Conservation (phyloP, 2,113 vertebrate species). For the Morone saxatilis region DNA sequence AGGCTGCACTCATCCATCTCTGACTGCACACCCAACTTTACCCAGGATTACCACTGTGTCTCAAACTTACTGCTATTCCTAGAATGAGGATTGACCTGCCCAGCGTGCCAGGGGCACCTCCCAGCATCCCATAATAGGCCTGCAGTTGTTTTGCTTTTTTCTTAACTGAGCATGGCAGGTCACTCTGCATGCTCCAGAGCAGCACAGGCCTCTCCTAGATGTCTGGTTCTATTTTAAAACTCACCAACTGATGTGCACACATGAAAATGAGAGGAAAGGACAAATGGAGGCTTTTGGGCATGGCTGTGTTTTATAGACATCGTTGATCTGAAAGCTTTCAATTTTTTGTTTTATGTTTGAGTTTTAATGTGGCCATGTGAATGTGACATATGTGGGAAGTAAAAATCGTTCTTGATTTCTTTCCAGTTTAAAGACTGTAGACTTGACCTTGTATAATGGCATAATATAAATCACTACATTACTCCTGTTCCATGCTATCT, state of each 20-base stretch:
- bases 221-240: constrained; percentile 65
- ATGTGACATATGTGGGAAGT: not conserved
- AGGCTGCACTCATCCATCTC: not conserved
- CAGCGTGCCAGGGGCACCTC: constrained; percentile 50
- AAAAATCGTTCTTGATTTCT: not conserved
- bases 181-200: constrained; percentile 26
- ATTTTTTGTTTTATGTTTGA: not conserved
- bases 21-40: constrained; percentile 8
- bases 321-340: not conserved
- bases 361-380: not conserved
- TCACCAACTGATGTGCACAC: constrained; percentile 32
- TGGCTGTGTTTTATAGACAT: not conserved
- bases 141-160: constrained; percentile 48
- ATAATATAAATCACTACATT: not conserved
- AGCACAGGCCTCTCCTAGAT: constrained; percentile 43
- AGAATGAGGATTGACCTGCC: constrained; percentile 73
- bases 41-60: constrained; percentile 20
- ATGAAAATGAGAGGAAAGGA: constrained; percentile 33
- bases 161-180: constrained; percentile 38
- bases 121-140: constrained; percentile 61
- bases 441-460: not conserved
- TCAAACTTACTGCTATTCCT: constrained; percentile 54
- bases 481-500: not conserved
- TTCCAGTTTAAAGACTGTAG: not conserved
- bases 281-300: constrained; percentile 12